phyloP scores from a whole-genome alignment of 2,797 vertebrate genomes.

The Manis crassicaudata region DNA sequence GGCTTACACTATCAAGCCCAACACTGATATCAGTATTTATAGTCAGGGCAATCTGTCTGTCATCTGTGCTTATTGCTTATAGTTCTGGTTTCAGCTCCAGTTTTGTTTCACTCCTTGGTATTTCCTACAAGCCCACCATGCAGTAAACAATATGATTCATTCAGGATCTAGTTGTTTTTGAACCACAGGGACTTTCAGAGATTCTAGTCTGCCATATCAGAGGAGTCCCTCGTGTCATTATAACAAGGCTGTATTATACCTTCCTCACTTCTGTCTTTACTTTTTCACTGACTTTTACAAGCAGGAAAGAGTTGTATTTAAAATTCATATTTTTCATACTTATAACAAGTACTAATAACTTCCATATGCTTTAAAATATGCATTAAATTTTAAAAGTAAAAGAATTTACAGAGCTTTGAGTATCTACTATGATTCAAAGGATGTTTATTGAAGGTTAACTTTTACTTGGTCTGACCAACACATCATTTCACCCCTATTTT shows the following conservation, averaged over 20 bases:
- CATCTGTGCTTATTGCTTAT: background rate
- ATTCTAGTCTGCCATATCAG: background rate
- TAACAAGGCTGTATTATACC: background rate
- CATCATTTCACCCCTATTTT: background rate
- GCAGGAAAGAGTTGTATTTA: background rate
- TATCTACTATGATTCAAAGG: background rate
- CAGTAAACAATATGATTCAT: background rate
- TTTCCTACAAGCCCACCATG: background rate
- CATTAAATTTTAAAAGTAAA: background rate
- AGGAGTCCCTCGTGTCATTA: background rate
- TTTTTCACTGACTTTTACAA: background rate
- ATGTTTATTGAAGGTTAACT: background rate
- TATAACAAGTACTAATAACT: background rate
- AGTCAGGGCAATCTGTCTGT: background rate
- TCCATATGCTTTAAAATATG: background rate
- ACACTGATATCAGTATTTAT: background rate
- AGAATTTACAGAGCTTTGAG: slow-evolving; percentile 12
- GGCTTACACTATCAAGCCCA: background rate
- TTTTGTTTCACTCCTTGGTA: background rate
- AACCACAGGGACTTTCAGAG: background rate
- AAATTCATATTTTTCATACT: background rate
- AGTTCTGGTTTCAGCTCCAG: background rate
- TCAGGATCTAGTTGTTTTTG: background rate
- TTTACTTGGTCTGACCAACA: background rate
- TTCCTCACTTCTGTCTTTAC: background rate